These are phyloP conservation scores for Chelonus insularis DNA, from an alignment of 1,140 invertebrate species.

Conservation along the genomic window DNA sequence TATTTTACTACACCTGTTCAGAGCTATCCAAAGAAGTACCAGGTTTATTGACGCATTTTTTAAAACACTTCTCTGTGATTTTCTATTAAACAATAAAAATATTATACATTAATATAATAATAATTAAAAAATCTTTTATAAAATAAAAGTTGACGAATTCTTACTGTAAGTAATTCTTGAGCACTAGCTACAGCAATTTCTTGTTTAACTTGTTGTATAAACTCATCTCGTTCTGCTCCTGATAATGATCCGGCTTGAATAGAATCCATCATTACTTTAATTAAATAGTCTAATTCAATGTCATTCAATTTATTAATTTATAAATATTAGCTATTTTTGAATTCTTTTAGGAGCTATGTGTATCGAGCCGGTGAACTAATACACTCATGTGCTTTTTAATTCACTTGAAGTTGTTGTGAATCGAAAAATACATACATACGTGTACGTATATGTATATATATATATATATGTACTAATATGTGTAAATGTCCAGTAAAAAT, in stretches of 20 bases:
- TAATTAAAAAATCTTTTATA: constrained; percentile 10
- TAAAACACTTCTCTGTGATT: constrained; percentile 97
- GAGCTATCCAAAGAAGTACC: constrained; percentile 87
- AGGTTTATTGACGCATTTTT: constrained; percentile 90
- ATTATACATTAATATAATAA: constrained; percentile 33
- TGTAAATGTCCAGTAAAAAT: no score
- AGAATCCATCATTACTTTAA: constrained; percentile 40
- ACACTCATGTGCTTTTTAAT: no score
- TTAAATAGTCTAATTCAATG: no score
- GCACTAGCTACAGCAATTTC: constrained; percentile 94
- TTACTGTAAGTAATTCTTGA: constrained; percentile 87
- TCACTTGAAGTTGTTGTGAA: no score
- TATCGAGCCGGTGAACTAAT: no score
- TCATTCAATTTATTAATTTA: no score
- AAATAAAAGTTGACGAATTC: constrained; percentile 36
- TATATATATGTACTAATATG: no score
- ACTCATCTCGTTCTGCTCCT: constrained; percentile 79
- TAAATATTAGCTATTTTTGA: no score
- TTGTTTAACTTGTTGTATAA: constrained; percentile 95
- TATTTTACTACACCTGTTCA: constrained; percentile 72
- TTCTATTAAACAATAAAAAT: constrained; percentile 68
- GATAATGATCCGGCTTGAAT: constrained; percentile 51
- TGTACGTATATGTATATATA: no score
- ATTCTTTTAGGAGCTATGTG: no score
- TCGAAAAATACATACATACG: no score